These are phyloP conservation scores for Ectropis grisescens DNA, from an alignment of 1,140 invertebrate genomes.

Conservation along the genomic window DNA sequence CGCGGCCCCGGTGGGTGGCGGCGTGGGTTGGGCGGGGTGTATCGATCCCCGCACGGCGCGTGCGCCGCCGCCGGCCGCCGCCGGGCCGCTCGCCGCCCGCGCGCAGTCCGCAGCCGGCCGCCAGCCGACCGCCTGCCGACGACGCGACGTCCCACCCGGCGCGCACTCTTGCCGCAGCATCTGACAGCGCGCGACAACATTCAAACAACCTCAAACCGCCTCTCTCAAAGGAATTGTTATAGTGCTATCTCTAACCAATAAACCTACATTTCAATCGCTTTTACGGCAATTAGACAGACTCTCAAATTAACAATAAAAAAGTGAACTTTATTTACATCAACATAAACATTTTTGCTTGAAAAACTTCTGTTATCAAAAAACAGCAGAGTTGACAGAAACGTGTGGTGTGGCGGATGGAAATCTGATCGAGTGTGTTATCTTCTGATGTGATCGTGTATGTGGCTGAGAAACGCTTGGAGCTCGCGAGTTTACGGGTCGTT, in stretches of 20 bases:
- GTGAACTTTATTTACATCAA: constrained; percentile 6
- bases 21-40: constrained; percentile 54
- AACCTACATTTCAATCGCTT: too few species aligned
- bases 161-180: constrained; percentile 26
- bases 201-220: constrained; percentile 40
- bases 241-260: constrained; percentile 33
- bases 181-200: constrained; percentile 53
- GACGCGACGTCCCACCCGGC: constrained; percentile 4
- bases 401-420: constrained; percentile 10
- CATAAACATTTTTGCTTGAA: constrained; percentile 11
- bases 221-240: constrained; percentile 44
- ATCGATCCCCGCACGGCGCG: constrained; percentile 61
- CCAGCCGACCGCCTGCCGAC: constrained; percentile 39
- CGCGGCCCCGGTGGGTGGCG: constrained; percentile 25
- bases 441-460: constrained; percentile 43
- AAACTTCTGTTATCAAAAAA: too few species aligned
- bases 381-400: too few species aligned
- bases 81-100: constrained; percentile 32
- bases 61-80: constrained; percentile 45
- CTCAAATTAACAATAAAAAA: too few species aligned
- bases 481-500: constrained; percentile 58
- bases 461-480: constrained; percentile 46
- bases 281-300: too few species aligned
- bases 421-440: constrained; percentile 32
- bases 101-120: constrained; percentile 60